Conservation (phyloP, 2,797 vertebrate species). For the Delichon dasypus region DNA sequence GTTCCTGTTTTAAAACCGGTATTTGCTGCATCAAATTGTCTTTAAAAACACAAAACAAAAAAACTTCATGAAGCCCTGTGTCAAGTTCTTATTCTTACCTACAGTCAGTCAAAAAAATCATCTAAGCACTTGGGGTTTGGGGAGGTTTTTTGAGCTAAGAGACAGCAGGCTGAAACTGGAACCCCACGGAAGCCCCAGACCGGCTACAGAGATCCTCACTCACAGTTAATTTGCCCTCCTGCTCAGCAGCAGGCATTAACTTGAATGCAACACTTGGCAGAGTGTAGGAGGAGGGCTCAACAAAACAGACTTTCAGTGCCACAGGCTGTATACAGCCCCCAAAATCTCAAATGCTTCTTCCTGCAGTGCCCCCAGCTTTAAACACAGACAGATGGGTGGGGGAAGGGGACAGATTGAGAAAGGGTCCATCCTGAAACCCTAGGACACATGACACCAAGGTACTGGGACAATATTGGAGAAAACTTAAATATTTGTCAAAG, state of each 20-base stretch:
- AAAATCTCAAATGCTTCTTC: not conserved
- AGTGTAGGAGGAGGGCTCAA: fast-evolving
- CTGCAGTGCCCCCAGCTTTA: not conserved
- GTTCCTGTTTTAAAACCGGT: fast-evolving
- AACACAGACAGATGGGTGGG: fast-evolving
- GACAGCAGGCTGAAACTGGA: not conserved
- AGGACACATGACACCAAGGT: fast-evolving
- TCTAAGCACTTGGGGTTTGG: not conserved
- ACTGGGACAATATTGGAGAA: fast-evolving
- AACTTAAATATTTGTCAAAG: not conserved
- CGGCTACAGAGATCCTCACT: not conserved
- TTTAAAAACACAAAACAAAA: not conserved
- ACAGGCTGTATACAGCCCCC: fast-evolving
- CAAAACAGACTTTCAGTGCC: not conserved
- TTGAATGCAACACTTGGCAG: not conserved
- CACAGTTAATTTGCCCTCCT: not conserved
- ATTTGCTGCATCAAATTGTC: not conserved
- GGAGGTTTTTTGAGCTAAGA: not conserved
- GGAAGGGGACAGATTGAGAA: not conserved
- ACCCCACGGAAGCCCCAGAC: not conserved
- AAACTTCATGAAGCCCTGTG: not conserved
- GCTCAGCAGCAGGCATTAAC: not conserved
- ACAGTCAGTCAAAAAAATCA: not conserved
- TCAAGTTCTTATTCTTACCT: not conserved
- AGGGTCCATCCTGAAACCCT: not conserved